phyloP scores from a whole-genome alignment of 2,797 vertebrate species.

The Poecilia wingei region DNA sequence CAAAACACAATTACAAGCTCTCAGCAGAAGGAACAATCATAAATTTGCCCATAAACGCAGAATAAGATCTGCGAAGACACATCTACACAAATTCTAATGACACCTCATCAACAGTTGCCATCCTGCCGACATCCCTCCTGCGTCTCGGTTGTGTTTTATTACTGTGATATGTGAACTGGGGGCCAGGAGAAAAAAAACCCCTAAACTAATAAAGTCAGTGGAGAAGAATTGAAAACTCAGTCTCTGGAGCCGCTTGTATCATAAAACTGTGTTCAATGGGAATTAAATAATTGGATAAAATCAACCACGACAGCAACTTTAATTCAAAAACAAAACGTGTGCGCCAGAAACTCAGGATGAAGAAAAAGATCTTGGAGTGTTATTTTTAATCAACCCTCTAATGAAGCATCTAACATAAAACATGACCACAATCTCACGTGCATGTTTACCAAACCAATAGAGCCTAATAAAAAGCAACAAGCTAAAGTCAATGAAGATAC shows the following conservation, averaged over 20 bases:
- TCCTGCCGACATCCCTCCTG: slow-evolving; percentile 6
- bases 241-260: slow-evolving; percentile 33
- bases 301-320: slow-evolving; percentile 33
- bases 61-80: slow-evolving; percentile 9
- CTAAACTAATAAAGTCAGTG: slow-evolving; percentile 51
- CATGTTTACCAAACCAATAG: not conserved
- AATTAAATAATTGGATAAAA: slow-evolving; percentile 49
- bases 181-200: slow-evolving; percentile 23
- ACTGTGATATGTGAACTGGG: slow-evolving; percentile 30
- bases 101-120: slow-evolving; percentile 21
- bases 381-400: slow-evolving; percentile 20
- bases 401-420: slow-evolving; percentile 28
- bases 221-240: slow-evolving; percentile 38
- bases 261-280: slow-evolving; percentile 40
- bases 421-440: not conserved
- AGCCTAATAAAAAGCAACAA: not conserved
- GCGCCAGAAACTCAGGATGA: slow-evolving; percentile 11
- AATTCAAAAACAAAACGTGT: slow-evolving; percentile 26
- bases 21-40: slow-evolving; percentile 26
- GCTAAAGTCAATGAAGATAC: not conserved
- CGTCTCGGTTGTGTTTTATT: slow-evolving; percentile 41
- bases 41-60: slow-evolving; percentile 11
- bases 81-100: slow-evolving; percentile 17
- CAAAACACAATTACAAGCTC: slow-evolving; percentile 26
- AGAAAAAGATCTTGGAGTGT: slow-evolving; percentile 8